Percentiles rank a stretch among this genome's conserved stretches.
Evolutionary conservation across 2,888 invertebrate species (phyloP).

Genomic region (Brachyopa scutellaris): DNA sequence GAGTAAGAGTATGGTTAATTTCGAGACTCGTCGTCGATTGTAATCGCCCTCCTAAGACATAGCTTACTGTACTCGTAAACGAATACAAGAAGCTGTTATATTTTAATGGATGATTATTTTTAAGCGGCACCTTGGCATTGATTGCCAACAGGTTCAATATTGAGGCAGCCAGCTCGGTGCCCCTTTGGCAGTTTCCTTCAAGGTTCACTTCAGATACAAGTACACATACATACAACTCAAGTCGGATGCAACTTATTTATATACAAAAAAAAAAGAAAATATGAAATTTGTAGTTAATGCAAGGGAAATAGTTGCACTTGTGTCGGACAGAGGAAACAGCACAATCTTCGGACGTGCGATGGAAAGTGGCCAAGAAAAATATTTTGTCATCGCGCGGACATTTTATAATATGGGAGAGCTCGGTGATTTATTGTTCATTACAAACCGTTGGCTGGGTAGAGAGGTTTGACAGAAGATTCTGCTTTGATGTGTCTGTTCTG

Average conservation of each 20-base stretch:
- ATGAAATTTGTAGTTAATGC: slow-evolving; percentile 34
- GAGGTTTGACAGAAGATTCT: slow-evolving; percentile 35
- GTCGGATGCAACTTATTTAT: slow-evolving; percentile 39
- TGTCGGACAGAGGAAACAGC: background rate
- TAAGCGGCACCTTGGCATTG: slow-evolving; percentile 72
- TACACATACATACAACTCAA: background rate
- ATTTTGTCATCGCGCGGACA: slow-evolving; percentile 50
- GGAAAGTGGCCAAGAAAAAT: slow-evolving; percentile 62
- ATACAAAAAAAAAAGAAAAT: slow-evolving; percentile 16
- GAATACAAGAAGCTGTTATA: slow-evolving; percentile 28
- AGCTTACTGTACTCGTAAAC: background rate
- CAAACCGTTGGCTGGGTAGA: slow-evolving; percentile 41
- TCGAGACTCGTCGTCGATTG: slow-evolving; percentile 43
- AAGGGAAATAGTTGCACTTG: slow-evolving; percentile 47
- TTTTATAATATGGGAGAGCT: slow-evolving; percentile 38
- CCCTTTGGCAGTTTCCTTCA: slow-evolving; percentile 64
- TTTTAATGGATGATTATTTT: slow-evolving; percentile 66
- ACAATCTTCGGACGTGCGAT: slow-evolving; percentile 1
- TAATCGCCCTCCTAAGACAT: slow-evolving; percentile 36
- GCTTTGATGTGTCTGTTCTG: slow-evolving; percentile 54
- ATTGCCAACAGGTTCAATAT: slow-evolving; percentile 72
- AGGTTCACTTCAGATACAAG: slow-evolving; percentile 59
- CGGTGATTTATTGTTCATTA: slow-evolving; percentile 57
- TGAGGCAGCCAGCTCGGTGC: slow-evolving; percentile 50
- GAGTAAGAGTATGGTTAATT: slow-evolving; percentile 51